Evolutionary conservation across 1,140 invertebrate genomes (phyloP).

Genomic region (Brachionus asplanchnoidis): DNA sequence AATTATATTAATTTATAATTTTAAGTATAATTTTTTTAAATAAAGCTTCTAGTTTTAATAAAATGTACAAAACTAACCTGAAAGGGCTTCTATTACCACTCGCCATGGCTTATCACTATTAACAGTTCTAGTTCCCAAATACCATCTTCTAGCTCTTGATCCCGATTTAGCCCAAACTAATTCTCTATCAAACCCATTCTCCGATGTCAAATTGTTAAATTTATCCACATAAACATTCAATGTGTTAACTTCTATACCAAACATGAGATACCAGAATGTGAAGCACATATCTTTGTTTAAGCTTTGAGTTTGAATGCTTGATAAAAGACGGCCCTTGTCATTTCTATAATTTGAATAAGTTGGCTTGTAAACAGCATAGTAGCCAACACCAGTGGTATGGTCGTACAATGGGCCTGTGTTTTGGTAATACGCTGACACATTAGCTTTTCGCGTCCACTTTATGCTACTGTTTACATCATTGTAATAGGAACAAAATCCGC

Average conservation of each 20-base stretch:
- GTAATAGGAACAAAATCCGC: constrained; percentile 65
- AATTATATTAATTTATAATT: too few species aligned
- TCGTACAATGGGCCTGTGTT: constrained; percentile 45
- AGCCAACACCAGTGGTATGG: constrained; percentile 44
- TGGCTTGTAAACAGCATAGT: constrained; percentile 41
- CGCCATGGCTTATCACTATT: constrained; percentile 33
- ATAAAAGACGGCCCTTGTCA: constrained; percentile 31
- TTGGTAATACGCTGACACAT: constrained; percentile 48
- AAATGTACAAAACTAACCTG: background rate
- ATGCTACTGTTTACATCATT: constrained; percentile 70
- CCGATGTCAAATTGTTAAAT: background rate
- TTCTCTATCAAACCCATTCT: background rate
- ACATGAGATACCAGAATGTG: constrained; percentile 26
- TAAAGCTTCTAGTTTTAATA: too few species aligned
- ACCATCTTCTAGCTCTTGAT: constrained; percentile 51
- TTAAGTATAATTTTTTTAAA: too few species aligned
- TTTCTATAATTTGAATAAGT: constrained; percentile 23
- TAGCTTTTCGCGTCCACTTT: constrained; percentile 66
- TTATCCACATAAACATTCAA: constrained; percentile 47
- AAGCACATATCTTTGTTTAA: background rate
- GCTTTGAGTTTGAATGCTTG: background rate
- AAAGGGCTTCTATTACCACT: constrained; percentile 10
- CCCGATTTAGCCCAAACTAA: constrained; percentile 49
- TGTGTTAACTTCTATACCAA: constrained; percentile 45
- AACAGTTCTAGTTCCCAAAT: constrained; percentile 45